Conservation (phyloP, 1,140 invertebrate genomes). For the Pseudomyrmex flavicornis region DNA sequence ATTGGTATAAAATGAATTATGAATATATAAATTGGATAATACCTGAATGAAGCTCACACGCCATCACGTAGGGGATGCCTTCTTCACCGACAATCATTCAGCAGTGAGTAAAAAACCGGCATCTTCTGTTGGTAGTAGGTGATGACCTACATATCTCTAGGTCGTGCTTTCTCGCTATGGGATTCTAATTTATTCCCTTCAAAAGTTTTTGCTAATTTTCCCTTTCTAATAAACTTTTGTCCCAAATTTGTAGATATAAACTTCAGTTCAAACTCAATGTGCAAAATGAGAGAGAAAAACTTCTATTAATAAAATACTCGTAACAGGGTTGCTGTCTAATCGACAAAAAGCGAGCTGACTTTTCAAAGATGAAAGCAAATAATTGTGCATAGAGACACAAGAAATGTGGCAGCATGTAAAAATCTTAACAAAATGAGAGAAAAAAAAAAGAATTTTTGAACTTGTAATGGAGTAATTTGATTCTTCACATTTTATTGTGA, state of each 20-base stretch:
- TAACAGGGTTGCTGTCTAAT: conserved; percentile 67
- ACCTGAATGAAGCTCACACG: conserved; percentile 85
- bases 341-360: conserved; percentile 56
- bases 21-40: conserved; percentile 86
- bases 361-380: conserved; percentile 59
- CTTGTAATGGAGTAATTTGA: background rate
- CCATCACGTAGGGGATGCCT: conserved; percentile 85
- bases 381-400: conserved; percentile 64
- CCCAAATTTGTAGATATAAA: conserved; percentile 68
- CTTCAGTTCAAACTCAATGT: conserved; percentile 70
- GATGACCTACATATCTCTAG: conserved; percentile 84
- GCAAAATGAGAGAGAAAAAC: conserved; percentile 70
- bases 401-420: conserved; percentile 52
- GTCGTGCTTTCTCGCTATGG: conserved; percentile 84
- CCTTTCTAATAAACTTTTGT: conserved; percentile 66
- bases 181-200: conserved; percentile 77
- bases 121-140: conserved; percentile 86
- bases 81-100: conserved; percentile 85
- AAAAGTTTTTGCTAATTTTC: conserved; percentile 70
- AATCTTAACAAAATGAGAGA: conserved; percentile 41
- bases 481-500: conserved; percentile 18
- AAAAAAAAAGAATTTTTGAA: conserved; percentile 8
- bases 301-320: conserved; percentile 61
- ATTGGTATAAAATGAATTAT: conserved; percentile 84
- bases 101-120: conserved; percentile 85